These are phyloP conservation scores for Drosophila albomicans DNA, from an alignment of 1,140 invertebrate genomes.

Conservation along the genomic window DNA sequence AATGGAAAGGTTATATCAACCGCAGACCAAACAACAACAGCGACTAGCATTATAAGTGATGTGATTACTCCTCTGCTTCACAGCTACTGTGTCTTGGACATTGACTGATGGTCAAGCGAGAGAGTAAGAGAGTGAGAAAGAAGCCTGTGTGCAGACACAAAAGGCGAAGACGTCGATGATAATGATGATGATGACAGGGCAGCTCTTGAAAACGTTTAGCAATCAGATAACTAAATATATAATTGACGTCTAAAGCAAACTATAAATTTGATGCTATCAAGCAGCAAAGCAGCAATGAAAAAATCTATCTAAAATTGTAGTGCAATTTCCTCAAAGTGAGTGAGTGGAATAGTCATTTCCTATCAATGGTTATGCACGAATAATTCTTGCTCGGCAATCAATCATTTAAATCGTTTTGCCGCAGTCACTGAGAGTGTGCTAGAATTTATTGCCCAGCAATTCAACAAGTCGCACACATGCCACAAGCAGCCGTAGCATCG, in stretches of 20 bases:
- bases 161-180: conserved; percentile 24
- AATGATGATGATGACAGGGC: conserved; percentile 61
- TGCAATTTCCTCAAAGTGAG: not conserved
- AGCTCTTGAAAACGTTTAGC: conserved; percentile 49
- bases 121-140: not conserved
- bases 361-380: not conserved
- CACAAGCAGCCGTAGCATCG: not conserved
- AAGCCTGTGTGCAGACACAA: not conserved
- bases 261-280: conserved; percentile 7
- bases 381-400: conserved; percentile 1
- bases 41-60: conserved; percentile 32
- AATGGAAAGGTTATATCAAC: conserved; percentile 74
- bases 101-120: conserved; percentile 56
- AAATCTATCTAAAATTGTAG: not conserved
- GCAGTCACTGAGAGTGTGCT: not conserved
- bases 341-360: not conserved
- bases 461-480: conserved; percentile 11
- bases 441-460: conserved; percentile 16
- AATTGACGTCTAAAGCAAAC: conserved; percentile 36
- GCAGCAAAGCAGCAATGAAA: not conserved
- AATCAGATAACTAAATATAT: conserved; percentile 66
- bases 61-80: conserved; percentile 33
- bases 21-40: conserved; percentile 25
- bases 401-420: not conserved
- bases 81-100: conserved; percentile 52